phyloP scores from a whole-genome alignment of 2,888 invertebrate genomes.

The Candidula unifasciata region DNA sequence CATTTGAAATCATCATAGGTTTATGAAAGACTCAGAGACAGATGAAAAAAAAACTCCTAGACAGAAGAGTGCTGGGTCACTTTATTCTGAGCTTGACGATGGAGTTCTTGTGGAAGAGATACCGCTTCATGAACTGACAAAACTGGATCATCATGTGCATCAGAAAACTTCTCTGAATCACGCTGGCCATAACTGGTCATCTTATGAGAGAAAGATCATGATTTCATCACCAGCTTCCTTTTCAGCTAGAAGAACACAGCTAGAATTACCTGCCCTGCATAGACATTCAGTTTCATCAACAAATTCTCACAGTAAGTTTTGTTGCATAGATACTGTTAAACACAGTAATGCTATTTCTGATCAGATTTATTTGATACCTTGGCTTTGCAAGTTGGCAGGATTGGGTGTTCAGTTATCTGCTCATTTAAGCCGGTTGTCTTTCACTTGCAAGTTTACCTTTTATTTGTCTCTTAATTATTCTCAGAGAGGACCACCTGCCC shows the following conservation, averaged over 20 bases:
- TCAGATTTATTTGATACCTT: no score
- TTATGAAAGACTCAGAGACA: conserved; percentile 43
- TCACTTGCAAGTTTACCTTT: no score
- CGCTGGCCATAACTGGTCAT: background rate
- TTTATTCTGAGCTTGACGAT: conserved; percentile 69
- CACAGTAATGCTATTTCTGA: no score
- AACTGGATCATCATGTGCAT: conserved; percentile 56
- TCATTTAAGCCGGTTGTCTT: no score
- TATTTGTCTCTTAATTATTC: no score
- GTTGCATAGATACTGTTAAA: no score
- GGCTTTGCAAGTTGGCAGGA: no score
- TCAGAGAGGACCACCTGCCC: no score
- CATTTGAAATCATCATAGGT: background rate
- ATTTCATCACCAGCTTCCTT: background rate
- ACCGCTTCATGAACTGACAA: conserved; percentile 65
- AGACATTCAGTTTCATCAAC: conserved; percentile 65
- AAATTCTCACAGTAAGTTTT: conserved; percentile 61
- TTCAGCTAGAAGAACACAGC: background rate
- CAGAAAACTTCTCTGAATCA: background rate
- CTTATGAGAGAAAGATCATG: background rate
- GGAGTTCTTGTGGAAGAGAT: conserved; percentile 71
- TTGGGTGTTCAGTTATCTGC: no score
- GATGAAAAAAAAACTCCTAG: background rate
- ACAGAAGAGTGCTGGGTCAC: conserved; percentile 55
- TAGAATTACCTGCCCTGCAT: background rate